Evolutionary conservation across 2,888 invertebrate species (phyloP).

Genomic region (Dinocampus coccinellae): DNA sequence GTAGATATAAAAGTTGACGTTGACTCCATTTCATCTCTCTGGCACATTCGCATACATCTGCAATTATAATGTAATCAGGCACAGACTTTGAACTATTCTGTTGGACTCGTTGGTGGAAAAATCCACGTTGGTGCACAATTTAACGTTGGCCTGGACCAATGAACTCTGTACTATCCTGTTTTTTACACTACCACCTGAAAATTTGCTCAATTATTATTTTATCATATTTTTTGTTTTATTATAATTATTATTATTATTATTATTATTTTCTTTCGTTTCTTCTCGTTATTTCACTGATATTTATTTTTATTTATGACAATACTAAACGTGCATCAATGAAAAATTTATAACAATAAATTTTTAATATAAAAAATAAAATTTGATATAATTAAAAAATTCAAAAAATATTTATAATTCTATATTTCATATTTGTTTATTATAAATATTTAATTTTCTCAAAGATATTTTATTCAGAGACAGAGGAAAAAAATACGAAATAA

Average conservation of each 20-base stretch:
- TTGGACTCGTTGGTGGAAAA: constrained; percentile 32
- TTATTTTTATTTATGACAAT: not conserved
- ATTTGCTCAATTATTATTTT: not conserved
- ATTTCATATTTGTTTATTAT: too few relatives aligned
- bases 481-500: not conserved
- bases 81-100: constrained; percentile 44
- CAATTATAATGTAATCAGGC: constrained; percentile 51
- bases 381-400: too few relatives aligned
- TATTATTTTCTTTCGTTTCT: too few relatives aligned
- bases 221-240: not conserved
- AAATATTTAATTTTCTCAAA: too few relatives aligned
- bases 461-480: too few relatives aligned
- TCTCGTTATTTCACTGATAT: not conserved
- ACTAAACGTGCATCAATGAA: too few relatives aligned
- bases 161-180: constrained; percentile 13
- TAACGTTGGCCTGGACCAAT: constrained; percentile 27
- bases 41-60: constrained; percentile 44
- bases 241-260: not conserved
- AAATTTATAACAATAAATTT: too few relatives aligned
- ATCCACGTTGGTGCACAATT: constrained; percentile 34
- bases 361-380: too few relatives aligned
- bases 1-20: not conserved
- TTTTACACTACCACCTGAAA: constrained; percentile 2
- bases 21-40: constrained; percentile 10
- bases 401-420: too few relatives aligned